Base-by-base conservation (phyloP, 2,888 invertebrate genomes). In the Monoplex corrugatus region DNA sequence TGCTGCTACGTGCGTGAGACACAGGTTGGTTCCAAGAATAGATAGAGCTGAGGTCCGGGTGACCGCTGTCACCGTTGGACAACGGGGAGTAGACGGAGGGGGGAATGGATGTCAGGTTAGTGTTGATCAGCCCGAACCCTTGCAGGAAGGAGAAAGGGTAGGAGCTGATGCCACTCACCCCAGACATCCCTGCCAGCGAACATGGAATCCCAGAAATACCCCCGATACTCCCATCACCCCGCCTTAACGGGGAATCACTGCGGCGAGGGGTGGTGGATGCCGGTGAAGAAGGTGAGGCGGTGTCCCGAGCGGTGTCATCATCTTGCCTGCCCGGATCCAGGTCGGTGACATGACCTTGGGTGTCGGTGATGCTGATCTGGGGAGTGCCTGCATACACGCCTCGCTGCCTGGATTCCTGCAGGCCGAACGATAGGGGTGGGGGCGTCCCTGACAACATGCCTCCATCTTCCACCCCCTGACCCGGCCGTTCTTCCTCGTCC, bases 331-430 rank as follows among this genome's bases (percentile, higher is more conserved):
- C 87, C 19, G 90, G 88, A 72, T 90, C 90, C 44, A 95, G 95
- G 86, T 94, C 93, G 28, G 94, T 96, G 90, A 96, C 96, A 91
- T 96, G 96, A 88, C 98, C 98, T 88, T 98, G 97, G 87, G 98
- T 98, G 95, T 99, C 98, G 0, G 99, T 99, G 19, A 99, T 97
- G 93, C 98, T 98, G 90, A 99, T 99, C 96, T 98, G 98, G 0
- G 99, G 98, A 95, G 94, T 98, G 92, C 89, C 95, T 87, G 92
- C 94, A 86, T 93, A 93, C 78, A 23, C 78, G 40, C 19, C 38
- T 40, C 38, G 8, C 43, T 68, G 91, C 90, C 86, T 93, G 19
- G 32, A 44, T 13, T 50, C 91, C n/a, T 75, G 89, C 68, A 43
- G 78, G 68, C 23, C 19, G 86, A n/a, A 45, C 35, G 68, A 45